Evolutionary conservation across 2,797 vertebrate species (phyloP).

Genomic region (Parauchenoglanis ngamensis): DNA sequence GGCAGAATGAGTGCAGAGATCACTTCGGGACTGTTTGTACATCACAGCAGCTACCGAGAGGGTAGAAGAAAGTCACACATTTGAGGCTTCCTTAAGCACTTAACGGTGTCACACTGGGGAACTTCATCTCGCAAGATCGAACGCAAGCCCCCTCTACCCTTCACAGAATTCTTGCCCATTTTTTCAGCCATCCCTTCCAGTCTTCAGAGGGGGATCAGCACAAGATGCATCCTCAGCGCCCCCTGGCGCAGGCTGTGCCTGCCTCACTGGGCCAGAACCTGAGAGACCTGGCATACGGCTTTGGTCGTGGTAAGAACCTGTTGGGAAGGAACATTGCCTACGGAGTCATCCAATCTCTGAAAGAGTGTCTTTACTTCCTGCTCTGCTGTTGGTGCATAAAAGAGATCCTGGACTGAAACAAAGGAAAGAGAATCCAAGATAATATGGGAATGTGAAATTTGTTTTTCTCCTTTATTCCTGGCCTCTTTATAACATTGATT

Average conservation of each 20-base stretch:
- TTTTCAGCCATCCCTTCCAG: constrained; percentile 27
- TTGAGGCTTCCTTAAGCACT: neutral
- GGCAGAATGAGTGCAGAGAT: neutral
- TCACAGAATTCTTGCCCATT: constrained; percentile 6
- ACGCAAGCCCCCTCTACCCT: constrained; percentile 22
- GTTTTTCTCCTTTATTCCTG: neutral
- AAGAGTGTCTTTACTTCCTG: constrained; percentile 83
- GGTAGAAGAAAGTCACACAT: neutral
- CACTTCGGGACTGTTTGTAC: constrained; percentile 7
- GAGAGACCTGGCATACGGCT: constrained; percentile 68
- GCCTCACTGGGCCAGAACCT: constrained; percentile 72
- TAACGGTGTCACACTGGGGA: constrained; percentile 32
- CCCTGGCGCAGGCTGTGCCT: constrained; percentile 76
- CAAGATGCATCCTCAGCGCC: constrained; percentile 71
- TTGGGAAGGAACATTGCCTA: constrained; percentile 74
- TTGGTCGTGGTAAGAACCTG: constrained; percentile 68
- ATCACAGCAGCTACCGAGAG: neutral
- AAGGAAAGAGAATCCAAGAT: neutral
- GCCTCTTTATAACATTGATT: neutral
- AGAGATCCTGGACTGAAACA: constrained; percentile 84
- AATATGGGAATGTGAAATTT: constrained; percentile 22
- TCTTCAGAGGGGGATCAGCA: constrained; percentile 35
- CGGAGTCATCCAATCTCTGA: constrained; percentile 76
- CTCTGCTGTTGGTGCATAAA: constrained; percentile 94
- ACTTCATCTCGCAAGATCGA: constrained; percentile 11